Base-by-base conservation (phyloP, 2,888 invertebrate species). In the Stegana nigrithorax region DNA sequence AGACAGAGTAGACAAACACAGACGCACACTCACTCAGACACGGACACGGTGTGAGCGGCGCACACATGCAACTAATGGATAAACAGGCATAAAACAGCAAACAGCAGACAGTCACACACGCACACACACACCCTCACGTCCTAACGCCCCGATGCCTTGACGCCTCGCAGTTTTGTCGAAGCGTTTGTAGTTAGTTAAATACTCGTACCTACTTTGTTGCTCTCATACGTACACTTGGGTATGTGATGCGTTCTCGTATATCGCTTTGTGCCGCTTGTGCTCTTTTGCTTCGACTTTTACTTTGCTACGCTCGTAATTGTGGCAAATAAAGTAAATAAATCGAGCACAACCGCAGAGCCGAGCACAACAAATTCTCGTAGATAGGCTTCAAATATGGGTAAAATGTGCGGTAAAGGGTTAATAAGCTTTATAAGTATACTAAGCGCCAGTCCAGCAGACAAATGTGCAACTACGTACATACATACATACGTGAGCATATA, bases 321-420 rank as follows among this genome's bases (percentile, higher is more conserved):
- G 27, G 29, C 29, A 17, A 17, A 25, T 53, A 53, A 53, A 53
- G 29, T 29, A 53, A 53, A 53, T 53, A 53, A 53, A 53, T 53
- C 29, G 25, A 23, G 47, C 25, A 10, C 12, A 47, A n/a, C 17
- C 21, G 45, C 45, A n/a, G 2, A 51, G 23, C 10, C 14, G 17
- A 50, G 26, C n/a, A n/a, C n/a, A n/a, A n/a, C n/a, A 32, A n/a
- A 8, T 32, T 32, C 10, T n/a, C n/a, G n/a, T n/a, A 53, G 29
- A 27, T 53, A 53, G 29, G 29, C 29, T 53, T 47, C n/a, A 53
- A 53, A 10, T 36, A 36, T 36, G 36, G 36, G 36, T n/a, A 36
- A 36, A 36, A 36, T 3, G 4, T 36, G 4, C 10, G 36, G 36
- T 36, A 7, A 36, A 36, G 36, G 36, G 36, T 36, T 36, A 36